These are phyloP conservation scores for Amphimedon queenslandica DNA, from an alignment of 37 sponge, comb jelly and placozoan genomes.

Conservation along the genomic window DNA sequence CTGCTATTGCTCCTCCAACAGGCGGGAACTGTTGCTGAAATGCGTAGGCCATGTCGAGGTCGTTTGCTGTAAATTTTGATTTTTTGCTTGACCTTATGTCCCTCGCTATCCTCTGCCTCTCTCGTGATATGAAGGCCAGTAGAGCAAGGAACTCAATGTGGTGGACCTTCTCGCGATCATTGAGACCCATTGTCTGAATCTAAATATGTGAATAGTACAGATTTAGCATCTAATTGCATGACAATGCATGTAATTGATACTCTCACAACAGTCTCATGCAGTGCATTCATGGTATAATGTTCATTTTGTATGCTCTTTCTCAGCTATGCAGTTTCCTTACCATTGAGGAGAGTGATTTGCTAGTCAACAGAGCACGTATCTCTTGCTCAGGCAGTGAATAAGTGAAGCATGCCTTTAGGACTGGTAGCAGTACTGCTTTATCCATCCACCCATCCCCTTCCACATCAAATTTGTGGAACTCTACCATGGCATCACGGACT, in stretches of 20 bases:
- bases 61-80: constrained; percentile 41
- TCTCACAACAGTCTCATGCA: too few relatives aligned
- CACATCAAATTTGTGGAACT: constrained; percentile 58
- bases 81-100: neutral
- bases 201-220: neutral
- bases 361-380: constrained; percentile 30
- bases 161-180: constrained; percentile 61
- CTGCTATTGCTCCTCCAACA: neutral
- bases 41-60: constrained; percentile 67
- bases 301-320: too few relatives aligned
- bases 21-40: constrained; percentile 25
- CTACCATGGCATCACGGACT: constrained; percentile 45
- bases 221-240: neutral
- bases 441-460: constrained; percentile 55
- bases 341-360: constrained; percentile 34
- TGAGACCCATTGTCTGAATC: constrained; percentile 58
- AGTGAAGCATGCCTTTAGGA: constrained; percentile 54
- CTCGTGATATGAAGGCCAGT: constrained; percentile 65
- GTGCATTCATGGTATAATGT: too few relatives aligned
- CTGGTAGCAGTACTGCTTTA: constrained; percentile 52
- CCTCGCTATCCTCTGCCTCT: constrained; percentile 18
- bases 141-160: constrained; percentile 72
- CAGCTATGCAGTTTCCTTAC: constrained; percentile 25
- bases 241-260: too few relatives aligned
- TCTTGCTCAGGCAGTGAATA: constrained; percentile 21